phyloP scores from a whole-genome alignment of 2,113 vertebrate species.

The Salvelinus sp. region DNA sequence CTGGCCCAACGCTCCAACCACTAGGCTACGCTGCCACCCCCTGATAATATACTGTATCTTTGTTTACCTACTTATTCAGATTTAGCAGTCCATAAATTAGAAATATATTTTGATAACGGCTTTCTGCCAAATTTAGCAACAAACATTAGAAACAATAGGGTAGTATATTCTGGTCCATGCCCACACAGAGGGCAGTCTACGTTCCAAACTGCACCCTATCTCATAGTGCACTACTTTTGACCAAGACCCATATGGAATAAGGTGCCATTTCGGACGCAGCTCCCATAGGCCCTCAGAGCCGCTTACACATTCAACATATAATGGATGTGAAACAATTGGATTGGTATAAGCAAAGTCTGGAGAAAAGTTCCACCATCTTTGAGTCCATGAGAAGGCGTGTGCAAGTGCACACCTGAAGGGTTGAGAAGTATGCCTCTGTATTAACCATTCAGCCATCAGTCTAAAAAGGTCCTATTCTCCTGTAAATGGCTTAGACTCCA shows the following conservation, averaged over 20 bases:
- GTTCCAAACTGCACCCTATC: background rate
- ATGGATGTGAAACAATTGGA: too few relatives aligned
- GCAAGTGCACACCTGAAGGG: background rate
- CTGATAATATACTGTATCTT: background rate
- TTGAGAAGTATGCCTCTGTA: constrained; percentile 7
- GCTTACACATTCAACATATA: too few relatives aligned
- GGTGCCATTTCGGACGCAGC: background rate
- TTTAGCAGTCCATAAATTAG: background rate
- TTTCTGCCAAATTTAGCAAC: background rate
- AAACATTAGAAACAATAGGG: background rate
- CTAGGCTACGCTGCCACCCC: too few relatives aligned
- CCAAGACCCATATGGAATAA: background rate
- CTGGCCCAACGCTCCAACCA: too few relatives aligned
- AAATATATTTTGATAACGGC: background rate
- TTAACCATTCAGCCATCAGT: background rate
- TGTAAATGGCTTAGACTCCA: constrained; percentile 75
- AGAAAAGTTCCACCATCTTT: too few relatives aligned
- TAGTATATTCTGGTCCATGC: constrained; percentile 50
- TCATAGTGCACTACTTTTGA: background rate
- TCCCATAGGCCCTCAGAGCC: too few relatives aligned
- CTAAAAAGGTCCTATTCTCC: constrained; percentile 31
- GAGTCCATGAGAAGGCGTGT: constrained; percentile 2
- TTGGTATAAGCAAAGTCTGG: too few relatives aligned
- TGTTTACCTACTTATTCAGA: background rate
- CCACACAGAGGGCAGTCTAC: constrained; percentile 16